Conservation (phyloP, 2,888 invertebrate species). For the Dorcus parallelipipedus region DNA sequence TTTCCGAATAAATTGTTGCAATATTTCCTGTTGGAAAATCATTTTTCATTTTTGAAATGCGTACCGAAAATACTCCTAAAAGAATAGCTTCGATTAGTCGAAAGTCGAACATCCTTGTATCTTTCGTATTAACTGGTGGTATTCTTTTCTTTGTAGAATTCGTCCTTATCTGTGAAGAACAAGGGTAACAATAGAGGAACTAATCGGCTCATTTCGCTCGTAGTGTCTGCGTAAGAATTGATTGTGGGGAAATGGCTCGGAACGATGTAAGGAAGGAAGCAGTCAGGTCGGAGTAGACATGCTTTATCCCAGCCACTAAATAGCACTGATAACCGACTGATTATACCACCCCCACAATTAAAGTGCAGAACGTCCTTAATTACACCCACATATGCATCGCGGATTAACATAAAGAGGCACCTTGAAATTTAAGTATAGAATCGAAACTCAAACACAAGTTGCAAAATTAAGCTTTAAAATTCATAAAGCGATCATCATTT, state of each 20-base stretch:
- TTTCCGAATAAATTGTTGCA: no score
- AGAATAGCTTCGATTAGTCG: no score
- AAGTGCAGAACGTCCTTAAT: conserved; percentile 3
- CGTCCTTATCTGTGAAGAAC: not conserved
- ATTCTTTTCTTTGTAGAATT: not conserved
- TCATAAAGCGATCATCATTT: no score
- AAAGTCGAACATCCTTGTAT: no score
- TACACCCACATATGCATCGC: not conserved
- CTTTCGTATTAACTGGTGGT: not conserved
- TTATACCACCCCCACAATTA: conserved; percentile 15
- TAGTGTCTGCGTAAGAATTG: conserved; percentile 36
- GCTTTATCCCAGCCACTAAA: conserved; percentile 37
- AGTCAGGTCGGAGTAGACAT: conserved; percentile 33
- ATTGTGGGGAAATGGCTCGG: conserved; percentile 47
- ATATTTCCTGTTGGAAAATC: no score
- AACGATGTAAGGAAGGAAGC: conserved; percentile 46
- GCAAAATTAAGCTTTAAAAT: no score
- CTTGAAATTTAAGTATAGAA: no score
- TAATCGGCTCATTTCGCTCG: conserved; percentile 42
- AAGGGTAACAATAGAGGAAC: conserved; percentile 7
- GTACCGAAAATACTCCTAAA: no score
- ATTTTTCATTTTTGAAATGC: no score
- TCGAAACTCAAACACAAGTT: no score
- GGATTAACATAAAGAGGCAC: not conserved
- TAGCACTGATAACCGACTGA: conserved; percentile 32